Evolutionary conservation across 2,888 invertebrate genomes (phyloP).

Genomic region (Mythimna impura): DNA sequence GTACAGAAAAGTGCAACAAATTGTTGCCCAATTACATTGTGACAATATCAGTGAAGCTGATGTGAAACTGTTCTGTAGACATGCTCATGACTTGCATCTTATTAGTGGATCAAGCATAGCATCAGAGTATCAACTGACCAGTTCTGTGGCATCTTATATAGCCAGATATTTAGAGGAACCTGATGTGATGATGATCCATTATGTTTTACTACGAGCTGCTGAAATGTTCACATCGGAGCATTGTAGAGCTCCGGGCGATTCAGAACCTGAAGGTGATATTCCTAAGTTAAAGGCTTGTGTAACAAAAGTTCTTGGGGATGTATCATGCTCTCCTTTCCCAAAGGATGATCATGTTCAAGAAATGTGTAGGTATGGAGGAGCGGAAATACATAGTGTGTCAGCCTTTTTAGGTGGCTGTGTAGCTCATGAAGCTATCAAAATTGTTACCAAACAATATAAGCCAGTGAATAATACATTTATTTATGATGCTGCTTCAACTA

Average conservation of each 20-base stretch:
- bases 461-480: constrained; percentile 98
- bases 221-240: constrained; percentile 97
- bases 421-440: constrained; percentile 98
- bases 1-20: constrained; percentile 94
- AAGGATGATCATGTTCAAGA: constrained; percentile 99
- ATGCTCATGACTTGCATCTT: constrained; percentile 95
- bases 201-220: constrained; percentile 96
- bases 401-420: constrained; percentile 97
- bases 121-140: constrained; percentile 94
- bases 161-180: constrained; percentile 94
- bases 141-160: constrained; percentile 90
- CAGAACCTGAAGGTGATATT: constrained; percentile 97
- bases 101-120: constrained; percentile 95
- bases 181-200: constrained; percentile 96
- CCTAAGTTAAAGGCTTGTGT: constrained; percentile 94
- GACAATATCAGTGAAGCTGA: constrained; percentile 95
- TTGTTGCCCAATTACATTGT: constrained; percentile 94
- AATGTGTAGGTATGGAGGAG: constrained; percentile 98
- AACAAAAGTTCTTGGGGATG: constrained; percentile 95
- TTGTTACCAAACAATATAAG: constrained; percentile 98
- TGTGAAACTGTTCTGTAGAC: constrained; percentile 96
- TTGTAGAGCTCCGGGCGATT: constrained; percentile 97
- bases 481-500: constrained; percentile 98
- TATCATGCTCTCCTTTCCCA: constrained; percentile 94
- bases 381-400: constrained; percentile 98